Evolutionary conservation across 2,797 vertebrate genomes (phyloP).

Genomic region (Gymnoscopelus braueri): DNA sequence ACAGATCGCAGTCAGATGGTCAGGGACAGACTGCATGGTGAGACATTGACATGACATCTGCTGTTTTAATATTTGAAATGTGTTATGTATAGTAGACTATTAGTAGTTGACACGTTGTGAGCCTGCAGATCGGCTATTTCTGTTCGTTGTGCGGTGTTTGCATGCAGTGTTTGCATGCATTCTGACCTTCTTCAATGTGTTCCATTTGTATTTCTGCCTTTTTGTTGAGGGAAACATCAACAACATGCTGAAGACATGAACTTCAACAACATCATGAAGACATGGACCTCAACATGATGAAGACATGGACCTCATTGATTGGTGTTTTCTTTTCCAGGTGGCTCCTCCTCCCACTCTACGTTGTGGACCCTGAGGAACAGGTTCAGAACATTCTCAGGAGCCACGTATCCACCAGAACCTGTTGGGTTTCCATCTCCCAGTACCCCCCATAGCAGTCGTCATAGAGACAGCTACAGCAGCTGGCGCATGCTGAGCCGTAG

Average conservation of each 20-base stretch:
- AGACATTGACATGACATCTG: slow-evolving; percentile 13
- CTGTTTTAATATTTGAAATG: no score
- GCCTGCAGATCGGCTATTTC: no score
- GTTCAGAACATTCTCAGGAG: slow-evolving; percentile 59
- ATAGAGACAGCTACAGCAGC: slow-evolving; percentile 57
- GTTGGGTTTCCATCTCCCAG: slow-evolving; percentile 53
- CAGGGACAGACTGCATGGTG: slow-evolving; percentile 85
- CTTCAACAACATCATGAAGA: no score
- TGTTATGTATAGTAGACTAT: no score
- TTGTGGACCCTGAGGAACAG: slow-evolving; percentile 62
- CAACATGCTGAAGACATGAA: no score
- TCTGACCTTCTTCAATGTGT: no score
- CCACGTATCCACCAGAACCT: slow-evolving; percentile 51
- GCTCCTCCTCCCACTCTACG: slow-evolving; percentile 59
- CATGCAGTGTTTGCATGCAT: no score
- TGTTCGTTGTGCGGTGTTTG: no score
- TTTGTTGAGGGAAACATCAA: no score
- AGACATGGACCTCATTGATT: neutral
- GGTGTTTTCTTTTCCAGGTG: slow-evolving; percentile 54
- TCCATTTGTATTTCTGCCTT: no score
- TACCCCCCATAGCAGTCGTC: slow-evolving; percentile 48
- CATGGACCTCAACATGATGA: no score
- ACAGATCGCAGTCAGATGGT: slow-evolving; percentile 84
- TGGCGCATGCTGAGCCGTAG: slow-evolving; percentile 63
- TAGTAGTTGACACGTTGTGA: no score